These are phyloP conservation scores for Galbula dea DNA, from an alignment of 2,113 vertebrate species.

Conservation along the genomic window DNA sequence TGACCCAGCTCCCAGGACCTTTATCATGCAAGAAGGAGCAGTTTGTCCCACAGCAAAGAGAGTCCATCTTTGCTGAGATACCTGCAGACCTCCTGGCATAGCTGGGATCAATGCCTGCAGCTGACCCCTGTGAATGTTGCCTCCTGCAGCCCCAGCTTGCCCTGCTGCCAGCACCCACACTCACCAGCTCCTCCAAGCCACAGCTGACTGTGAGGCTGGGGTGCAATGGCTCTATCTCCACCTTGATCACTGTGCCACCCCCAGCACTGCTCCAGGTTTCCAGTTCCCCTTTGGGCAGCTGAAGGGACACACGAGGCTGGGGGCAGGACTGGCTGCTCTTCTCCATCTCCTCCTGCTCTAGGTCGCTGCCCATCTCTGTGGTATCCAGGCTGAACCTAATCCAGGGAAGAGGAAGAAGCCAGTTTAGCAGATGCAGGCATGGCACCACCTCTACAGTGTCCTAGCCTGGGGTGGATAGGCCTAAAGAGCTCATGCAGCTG, in stretches of 20 bases:
- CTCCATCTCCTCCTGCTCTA: conserved; percentile 72
- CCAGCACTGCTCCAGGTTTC: conserved; percentile 13
- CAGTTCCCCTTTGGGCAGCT: conserved; percentile 16
- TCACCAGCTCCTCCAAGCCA: not conserved
- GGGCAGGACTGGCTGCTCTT: conserved; percentile 15
- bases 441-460: not conserved
- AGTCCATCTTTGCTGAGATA: not conserved
- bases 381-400: conserved; percentile 83
- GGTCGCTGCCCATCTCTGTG: conserved; percentile 74
- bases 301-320: conserved; percentile 30
- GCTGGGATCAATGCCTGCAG: not conserved
- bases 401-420: not conserved
- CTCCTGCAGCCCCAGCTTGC: not conserved
- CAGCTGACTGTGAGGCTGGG: not conserved
- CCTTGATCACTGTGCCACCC: not conserved
- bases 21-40: not conserved
- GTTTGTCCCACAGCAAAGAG: not conserved
- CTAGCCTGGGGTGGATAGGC: not conserved
- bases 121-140: too few relatives aligned
- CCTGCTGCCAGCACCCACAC: not conserved
- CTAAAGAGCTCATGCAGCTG: not conserved
- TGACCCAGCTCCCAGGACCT: not conserved
- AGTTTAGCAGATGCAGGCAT: not conserved
- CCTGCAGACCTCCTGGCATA: not conserved
- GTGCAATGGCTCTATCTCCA: not conserved